Evolutionary conservation across 2,888 invertebrate species (phyloP).

Genomic region (Adelphocoris suturalis): DNA sequence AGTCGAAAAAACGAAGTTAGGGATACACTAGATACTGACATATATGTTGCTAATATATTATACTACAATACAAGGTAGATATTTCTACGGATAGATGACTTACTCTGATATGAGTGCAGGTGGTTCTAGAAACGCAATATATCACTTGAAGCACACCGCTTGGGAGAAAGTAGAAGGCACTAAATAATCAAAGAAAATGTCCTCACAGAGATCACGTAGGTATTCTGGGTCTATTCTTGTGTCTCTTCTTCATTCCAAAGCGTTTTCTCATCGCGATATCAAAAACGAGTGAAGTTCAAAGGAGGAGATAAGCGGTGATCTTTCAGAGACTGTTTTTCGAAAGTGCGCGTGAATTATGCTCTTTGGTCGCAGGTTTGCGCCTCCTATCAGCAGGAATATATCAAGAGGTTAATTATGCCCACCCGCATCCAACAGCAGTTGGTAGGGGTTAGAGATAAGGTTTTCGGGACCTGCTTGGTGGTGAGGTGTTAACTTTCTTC

Average conservation of each 20-base stretch:
- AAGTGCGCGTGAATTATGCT: neutral
- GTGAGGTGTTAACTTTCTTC: neutral
- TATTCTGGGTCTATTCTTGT: neutral
- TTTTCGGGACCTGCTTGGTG: neutral
- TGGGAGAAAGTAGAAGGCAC: neutral
- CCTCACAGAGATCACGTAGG: neutral
- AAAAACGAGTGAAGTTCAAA: neutral
- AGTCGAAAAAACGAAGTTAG: too few relatives aligned
- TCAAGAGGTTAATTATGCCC: constrained; percentile 16
- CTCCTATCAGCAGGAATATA: neutral
- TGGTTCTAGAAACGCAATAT: neutral
- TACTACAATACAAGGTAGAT: neutral
- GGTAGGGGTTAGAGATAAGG: neutral
- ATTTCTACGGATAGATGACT: neutral
- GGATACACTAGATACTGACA: neutral
- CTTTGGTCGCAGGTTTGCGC: neutral
- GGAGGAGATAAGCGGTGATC: neutral
- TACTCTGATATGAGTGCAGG: neutral
- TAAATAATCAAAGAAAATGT: neutral
- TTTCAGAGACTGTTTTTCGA: neutral
- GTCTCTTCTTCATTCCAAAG: too few relatives aligned
- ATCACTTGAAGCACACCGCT: neutral
- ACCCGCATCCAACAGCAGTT: neutral
- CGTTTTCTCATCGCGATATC: neutral
- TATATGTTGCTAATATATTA: neutral